Evolutionary conservation across 2,888 invertebrate species (phyloP).

Genomic region (Mellilla xanthometata): DNA sequence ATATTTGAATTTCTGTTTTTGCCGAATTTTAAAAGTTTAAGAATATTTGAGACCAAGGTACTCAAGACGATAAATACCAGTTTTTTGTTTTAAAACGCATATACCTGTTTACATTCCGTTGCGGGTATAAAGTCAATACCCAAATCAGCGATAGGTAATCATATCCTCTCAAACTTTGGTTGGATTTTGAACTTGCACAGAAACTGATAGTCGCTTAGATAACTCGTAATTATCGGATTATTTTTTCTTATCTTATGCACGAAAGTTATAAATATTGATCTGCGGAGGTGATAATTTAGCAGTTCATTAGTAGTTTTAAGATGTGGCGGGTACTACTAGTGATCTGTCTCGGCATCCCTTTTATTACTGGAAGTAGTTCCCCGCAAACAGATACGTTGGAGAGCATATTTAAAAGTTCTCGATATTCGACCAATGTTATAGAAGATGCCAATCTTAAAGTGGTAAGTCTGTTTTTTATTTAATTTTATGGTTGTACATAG

Average conservation of each 20-base stretch:
- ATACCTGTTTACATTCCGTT: no score
- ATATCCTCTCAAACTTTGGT: no score
- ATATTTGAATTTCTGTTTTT: no score
- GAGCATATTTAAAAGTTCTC: conserved; percentile 30
- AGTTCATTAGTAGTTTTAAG: neutral
- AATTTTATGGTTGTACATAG: neutral
- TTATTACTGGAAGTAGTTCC: neutral
- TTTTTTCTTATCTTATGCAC: conserved; percentile 32
- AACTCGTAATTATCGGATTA: conserved; percentile 5
- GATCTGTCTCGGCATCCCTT: neutral
- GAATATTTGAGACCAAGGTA: no score
- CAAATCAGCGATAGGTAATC: no score
- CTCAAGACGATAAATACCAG: no score
- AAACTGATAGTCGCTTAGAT: no score
- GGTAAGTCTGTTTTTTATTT: conserved; percentile 45
- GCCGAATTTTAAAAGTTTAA: no score
- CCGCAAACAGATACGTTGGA: neutral
- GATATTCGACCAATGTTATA: conserved; percentile 52
- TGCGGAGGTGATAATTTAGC: neutral
- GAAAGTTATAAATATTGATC: conserved; percentile 34
- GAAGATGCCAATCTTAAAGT: conserved; percentile 65
- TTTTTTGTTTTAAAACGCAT: no score
- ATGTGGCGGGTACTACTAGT: neutral
- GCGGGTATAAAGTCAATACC: no score
- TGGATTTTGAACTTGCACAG: no score